These are phyloP conservation scores for Melanotaenia pygmaea DNA, from an alignment of 2,797 vertebrate genomes.

Conservation along the genomic window DNA sequence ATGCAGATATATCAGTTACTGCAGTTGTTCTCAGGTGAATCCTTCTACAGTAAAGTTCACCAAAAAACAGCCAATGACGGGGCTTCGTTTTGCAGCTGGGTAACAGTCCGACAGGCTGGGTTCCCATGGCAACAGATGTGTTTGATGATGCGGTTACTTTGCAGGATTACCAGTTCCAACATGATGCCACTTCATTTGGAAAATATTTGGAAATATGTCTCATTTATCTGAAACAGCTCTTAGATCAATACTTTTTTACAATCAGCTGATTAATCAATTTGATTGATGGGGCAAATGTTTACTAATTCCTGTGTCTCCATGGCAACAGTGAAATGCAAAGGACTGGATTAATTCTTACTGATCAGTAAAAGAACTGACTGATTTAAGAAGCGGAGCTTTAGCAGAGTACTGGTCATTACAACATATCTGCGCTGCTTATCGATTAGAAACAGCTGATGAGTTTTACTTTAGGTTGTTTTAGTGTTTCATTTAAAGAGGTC, in stretches of 20 bases:
- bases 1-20: background rate
- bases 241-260: too few species aligned
- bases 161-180: too few species aligned
- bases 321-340: background rate
- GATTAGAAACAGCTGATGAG: slow-evolving; percentile 1
- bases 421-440: slow-evolving; percentile 34
- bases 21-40: background rate
- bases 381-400: slow-evolving; percentile 1
- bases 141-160: too few species aligned
- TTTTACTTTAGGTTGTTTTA: slow-evolving; percentile 23
- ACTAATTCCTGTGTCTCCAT: background rate
- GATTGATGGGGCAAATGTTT: background rate
- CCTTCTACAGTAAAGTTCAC: background rate
- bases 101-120: background rate
- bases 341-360: background rate
- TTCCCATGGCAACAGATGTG: background rate
- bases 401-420: slow-evolving; percentile 10
- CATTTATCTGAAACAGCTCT: too few species aligned
- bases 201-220: too few species aligned
- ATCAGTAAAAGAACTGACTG: background rate
- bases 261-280: background rate
- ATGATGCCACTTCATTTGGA: too few species aligned
- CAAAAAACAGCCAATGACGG: background rate
- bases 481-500: slow-evolving; percentile 36
- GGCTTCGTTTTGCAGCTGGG: background rate